Evolutionary conservation across 2,888 invertebrate genomes (phyloP).

Genomic region (Amblyteles armatorius): DNA sequence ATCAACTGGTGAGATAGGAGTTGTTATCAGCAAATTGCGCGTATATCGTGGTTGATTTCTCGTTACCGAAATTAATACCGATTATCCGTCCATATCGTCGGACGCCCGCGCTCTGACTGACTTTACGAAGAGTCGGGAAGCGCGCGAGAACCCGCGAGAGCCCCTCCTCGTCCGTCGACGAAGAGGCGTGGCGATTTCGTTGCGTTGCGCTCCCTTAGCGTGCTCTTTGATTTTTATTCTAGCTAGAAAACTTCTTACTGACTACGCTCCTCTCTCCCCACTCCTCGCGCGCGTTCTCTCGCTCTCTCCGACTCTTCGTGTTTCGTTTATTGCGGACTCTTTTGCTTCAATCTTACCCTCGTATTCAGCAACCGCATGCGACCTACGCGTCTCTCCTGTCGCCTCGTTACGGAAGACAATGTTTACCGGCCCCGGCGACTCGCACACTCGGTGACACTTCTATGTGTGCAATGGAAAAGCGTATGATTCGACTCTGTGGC

Average conservation of each 20-base stretch:
- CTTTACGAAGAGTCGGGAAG: conserved; percentile 73
- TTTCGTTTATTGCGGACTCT: not conserved
- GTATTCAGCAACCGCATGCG: not conserved
- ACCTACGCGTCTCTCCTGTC: not conserved
- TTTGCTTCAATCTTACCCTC: conserved; percentile 11
- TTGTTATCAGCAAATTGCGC: conserved; percentile 9
- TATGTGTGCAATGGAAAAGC: not conserved
- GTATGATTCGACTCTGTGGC: too few species aligned
- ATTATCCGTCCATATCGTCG: conserved; percentile 70
- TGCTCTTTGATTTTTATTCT: not conserved
- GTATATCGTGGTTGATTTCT: not conserved
- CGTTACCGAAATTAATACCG: conserved; percentile 55
- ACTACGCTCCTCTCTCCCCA: not conserved
- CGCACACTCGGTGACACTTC: not conserved
- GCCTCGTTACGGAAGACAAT: not conserved
- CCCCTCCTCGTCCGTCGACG: conserved; percentile 28
- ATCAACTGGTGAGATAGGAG: not conserved
- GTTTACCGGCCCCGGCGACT: not conserved
- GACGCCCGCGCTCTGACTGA: conserved; percentile 81
- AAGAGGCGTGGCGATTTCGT: conserved; percentile 20
- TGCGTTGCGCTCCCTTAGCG: conserved; percentile 13
- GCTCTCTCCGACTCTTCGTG: not conserved
- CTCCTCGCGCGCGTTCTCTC: not conserved
- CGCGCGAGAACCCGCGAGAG: conserved; percentile 52
- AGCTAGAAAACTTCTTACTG: not conserved